phyloP scores from a whole-genome alignment of 2,113 vertebrate species.

The Psammodynastes pulverulentus region DNA sequence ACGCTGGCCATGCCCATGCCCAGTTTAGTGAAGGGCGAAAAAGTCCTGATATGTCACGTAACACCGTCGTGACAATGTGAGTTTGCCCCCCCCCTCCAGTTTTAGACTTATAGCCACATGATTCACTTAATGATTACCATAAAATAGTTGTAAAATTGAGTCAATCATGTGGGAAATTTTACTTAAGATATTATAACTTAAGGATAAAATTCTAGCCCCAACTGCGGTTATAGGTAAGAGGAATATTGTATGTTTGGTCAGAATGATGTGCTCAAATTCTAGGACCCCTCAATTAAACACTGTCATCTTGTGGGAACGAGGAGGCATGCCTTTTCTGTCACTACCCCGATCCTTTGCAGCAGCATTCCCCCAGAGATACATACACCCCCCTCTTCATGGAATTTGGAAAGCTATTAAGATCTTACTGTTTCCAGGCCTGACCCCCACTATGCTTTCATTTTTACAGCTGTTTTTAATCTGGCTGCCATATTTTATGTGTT shows the following conservation, averaged over 20 bases:
- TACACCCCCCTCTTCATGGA: background rate
- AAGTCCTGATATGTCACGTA: no score
- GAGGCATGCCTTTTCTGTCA: background rate
- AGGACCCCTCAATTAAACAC: background rate
- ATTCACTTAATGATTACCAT: background rate
- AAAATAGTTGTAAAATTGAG: background rate
- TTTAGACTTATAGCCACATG: background rate
- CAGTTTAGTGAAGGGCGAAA: no score
- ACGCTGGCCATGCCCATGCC: no score
- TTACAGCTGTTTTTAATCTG: background rate
- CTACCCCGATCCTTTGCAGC: background rate
- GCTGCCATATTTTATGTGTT: background rate
- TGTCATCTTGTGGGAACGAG: background rate
- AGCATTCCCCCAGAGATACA: background rate
- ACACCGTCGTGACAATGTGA: no score
- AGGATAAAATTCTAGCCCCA: background rate
- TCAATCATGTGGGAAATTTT: background rate
- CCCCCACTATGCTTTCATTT: background rate
- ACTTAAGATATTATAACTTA: background rate
- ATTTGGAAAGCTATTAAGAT: background rate
- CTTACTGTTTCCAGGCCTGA: background rate
- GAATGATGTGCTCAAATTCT: background rate
- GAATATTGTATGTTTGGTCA: background rate
- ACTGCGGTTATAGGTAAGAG: background rate
- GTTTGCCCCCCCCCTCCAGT: no score